phyloP scores from a whole-genome alignment of 2,888 invertebrate genomes.

The Zaprionus lineosus region DNA sequence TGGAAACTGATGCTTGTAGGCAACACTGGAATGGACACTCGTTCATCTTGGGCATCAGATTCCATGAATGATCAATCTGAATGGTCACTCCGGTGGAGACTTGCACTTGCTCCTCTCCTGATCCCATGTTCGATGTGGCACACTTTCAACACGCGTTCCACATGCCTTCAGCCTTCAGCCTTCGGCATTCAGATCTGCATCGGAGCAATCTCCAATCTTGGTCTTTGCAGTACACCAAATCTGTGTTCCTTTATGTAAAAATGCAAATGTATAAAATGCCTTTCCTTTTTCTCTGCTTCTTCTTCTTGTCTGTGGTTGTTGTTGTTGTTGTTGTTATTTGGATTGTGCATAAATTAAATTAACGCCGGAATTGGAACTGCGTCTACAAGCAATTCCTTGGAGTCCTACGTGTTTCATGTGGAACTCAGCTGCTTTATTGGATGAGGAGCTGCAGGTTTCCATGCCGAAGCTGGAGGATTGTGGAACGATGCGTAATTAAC shows the following conservation, averaged over 20 bases:
- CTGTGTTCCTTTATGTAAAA: conserved; percentile 15
- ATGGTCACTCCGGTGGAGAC: conserved; percentile 1
- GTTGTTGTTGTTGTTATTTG: conserved; percentile 29
- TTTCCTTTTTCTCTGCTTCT: conserved; percentile 32
- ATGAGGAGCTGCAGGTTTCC: not conserved
- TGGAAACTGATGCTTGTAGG: too few species aligned
- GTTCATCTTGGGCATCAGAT: too few species aligned
- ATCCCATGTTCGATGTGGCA: conserved; percentile 39
- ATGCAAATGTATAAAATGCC: conserved; percentile 47
- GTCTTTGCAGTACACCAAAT: conserved; percentile 27
- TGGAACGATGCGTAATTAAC: conserved; percentile 64
- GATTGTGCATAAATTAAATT: conserved; percentile 65
- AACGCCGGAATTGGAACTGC: conserved; percentile 38
- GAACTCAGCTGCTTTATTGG: conserved; percentile 17
- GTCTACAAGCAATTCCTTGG: conserved; percentile 40
- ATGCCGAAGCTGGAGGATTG: conserved; percentile 1
- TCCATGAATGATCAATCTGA: conserved; percentile 8
- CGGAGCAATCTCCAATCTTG: conserved; percentile 1
- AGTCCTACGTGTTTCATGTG: conserved; percentile 30
- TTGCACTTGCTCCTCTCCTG: conserved; percentile 12
- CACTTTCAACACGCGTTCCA: conserved; percentile 38
- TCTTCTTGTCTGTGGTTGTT: conserved; percentile 30
- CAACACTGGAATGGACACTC: too few species aligned
- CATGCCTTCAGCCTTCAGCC: too few species aligned
- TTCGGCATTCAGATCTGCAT: too few species aligned